Evolutionary conservation across 1,140 invertebrate genomes (phyloP), one percentile per base, ranked within the genome.

Genomic region (Lepidostoma basale): DNA sequence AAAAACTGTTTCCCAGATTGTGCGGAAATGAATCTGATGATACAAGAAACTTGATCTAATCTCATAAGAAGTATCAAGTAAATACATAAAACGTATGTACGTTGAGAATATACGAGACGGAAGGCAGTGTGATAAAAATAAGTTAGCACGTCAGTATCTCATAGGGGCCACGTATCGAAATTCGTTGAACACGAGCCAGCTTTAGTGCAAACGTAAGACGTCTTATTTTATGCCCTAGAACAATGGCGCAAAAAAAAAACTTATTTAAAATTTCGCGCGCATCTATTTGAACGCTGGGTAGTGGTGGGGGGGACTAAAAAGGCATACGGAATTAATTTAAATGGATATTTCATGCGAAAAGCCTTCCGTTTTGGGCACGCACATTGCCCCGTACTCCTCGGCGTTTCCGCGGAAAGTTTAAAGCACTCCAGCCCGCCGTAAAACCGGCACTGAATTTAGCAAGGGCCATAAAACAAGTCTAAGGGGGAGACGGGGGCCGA

Each of bases 361-460:
- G 36, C 36, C 30, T 28, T 44, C 36, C 59, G 25, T 44, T 62
- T 62, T 22, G 39, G 40, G 59, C 39, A 25, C 59, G 36, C 52
- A 56, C 52, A 56, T 14, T 30, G 52, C 25, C 25, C 28, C 28
- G 52, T 14, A 30, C 25, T 56, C 12, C 12, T 12, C 5, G 30
- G 12, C 5, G 42, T 45, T 45, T 16, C 52, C 28, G 52, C 52
- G 23, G 30, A 59, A 59, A 59, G n/a, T 59, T 59, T 59, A 59
- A 59, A 59, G 54, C 33, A 59, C 62, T 65, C 62, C 22, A 23
- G 58, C 67, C 33, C 36, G 45, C 62, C 62, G 56, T 69, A 69
- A 69, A 69, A 66, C 68, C 47, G 62, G 60, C 62, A 58, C 62
- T 69, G 68, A 69, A 69, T 69, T 63, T 66, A 65, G 60, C 62